Base-by-base conservation (phyloP, 2,888 invertebrate species). In the Heliconius erato region DNA sequence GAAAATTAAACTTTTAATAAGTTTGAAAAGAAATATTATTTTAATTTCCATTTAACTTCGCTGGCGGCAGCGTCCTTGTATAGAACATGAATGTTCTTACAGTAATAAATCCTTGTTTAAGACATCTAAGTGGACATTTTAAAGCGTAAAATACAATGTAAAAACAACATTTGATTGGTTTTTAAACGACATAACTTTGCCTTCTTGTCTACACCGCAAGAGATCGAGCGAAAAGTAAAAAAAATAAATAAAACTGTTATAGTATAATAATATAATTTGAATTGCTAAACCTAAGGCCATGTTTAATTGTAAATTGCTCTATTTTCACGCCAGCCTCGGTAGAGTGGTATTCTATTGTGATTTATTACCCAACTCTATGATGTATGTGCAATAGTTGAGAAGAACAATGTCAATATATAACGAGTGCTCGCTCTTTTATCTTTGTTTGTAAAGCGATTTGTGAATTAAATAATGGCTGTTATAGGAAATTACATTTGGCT, bases 231-330 rank as follows among this genome's bases (percentile, higher is more conserved):
- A 6, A 7, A 49, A 49, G 16, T 5, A 5, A 49, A 49, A 49
- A 49, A 16, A 49, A 16, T 16, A 59, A n/a, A n/a, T 59, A 59
- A 23, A 63, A 63, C 7, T 26, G 71, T 44, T n/a, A 72, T 3
- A 28, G n/a, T 14, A 23, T 19, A 32, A 23, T 59, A 32, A n/a
- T 59, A n/a, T 35, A 32, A 74, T 59, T 54, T 59, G 59, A 35
- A 74, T 59, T 59, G 59, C n/a, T 32, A 74, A 74, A 74, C 32
- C 59, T n/a, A 26, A 59, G 54, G 23, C 63, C 59, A 35, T 16
- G 63, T 76, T 59, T 68, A 69, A 80, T 82, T 78, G 82, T 63
- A 82, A 63, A 82, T 49, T 79, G 74, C 35, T 82, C 76, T n/a
- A 7, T 35, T 40, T 26, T 59, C 59, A 35, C 63, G 76, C 35